A percentile compares a stretch with the other conserved stretches of the same genome.
phyloP scores from a whole-genome alignment of 2,113 vertebrate genomes.

The Vimba vimba region DNA sequence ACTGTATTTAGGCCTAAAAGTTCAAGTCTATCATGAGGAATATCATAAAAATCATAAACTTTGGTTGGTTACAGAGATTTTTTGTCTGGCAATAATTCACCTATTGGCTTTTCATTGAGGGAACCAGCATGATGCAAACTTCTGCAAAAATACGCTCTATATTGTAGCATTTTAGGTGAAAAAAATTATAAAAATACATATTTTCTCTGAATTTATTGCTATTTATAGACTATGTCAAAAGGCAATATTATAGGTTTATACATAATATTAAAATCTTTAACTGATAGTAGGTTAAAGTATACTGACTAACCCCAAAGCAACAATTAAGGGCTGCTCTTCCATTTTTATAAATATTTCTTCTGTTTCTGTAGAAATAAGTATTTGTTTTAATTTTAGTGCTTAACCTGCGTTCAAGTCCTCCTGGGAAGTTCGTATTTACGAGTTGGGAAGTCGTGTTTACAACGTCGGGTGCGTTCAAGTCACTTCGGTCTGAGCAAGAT shows the following conservation, averaged over 20 bases:
- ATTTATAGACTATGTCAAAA: background rate
- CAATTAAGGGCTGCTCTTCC: background rate
- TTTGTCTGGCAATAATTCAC: background rate
- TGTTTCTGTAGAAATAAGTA: background rate
- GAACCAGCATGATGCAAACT: background rate
- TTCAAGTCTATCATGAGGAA: no score
- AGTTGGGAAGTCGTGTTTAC: no score
- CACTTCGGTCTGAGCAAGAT: no score
- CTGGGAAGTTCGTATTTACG: no score
- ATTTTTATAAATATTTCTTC: background rate
- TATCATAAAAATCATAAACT: background rate
- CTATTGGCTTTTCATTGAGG: background rate
- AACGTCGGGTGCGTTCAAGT: no score
- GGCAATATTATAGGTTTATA: background rate
- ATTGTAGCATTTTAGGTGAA: background rate
- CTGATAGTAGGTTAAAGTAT: background rate
- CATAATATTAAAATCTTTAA: background rate
- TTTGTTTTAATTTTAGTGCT: no score
- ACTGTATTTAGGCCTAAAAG: no score
- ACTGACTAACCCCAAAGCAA: background rate
- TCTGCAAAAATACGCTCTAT: background rate
- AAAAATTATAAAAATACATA: background rate
- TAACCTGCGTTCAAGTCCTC: no score
- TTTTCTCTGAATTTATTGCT: background rate
- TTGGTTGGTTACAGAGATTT: background rate